phyloP scores from a whole-genome alignment of 92 coral and sea anemone species.

The Siderastrea radians region DNA sequence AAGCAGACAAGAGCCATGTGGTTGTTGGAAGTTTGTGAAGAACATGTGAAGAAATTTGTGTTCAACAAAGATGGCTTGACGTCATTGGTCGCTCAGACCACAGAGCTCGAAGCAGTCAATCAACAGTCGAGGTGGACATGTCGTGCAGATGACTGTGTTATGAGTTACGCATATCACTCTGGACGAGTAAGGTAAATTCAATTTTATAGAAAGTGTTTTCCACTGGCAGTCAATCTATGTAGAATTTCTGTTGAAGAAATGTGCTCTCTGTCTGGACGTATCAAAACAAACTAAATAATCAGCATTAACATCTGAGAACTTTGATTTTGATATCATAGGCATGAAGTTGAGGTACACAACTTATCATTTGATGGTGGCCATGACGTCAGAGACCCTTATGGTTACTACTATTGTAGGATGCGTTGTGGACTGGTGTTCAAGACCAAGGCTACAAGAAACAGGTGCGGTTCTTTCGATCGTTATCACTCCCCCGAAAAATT shows the following conservation, averaged over 20 bases:
- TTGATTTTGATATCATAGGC: not conserved
- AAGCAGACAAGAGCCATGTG: constrained; percentile 54
- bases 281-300: too few species aligned
- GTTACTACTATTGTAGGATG: constrained; percentile 25
- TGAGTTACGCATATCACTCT: constrained; percentile 55
- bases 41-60: constrained; percentile 52
- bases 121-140: constrained; percentile 36
- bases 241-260: too few species aligned
- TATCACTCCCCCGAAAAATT: too few species aligned
- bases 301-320: not conserved
- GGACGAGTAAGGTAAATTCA: constrained; percentile 51
- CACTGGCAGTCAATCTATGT: constrained; percentile 8
- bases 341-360: constrained; percentile 27
- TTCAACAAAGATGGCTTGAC: constrained; percentile 29
- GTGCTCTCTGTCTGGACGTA: not conserved
- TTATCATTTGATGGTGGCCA: constrained; percentile 19
- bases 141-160: constrained; percentile 30
- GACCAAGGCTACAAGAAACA: constrained; percentile 14
- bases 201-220: not conserved
- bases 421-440: constrained; percentile 26
- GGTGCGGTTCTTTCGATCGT: not conserved
- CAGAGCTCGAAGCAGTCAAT: constrained; percentile 31
- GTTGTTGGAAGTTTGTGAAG: constrained; percentile 73
- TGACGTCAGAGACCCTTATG: constrained; percentile 18
- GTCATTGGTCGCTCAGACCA: constrained; percentile 39